These are phyloP conservation scores for Sus cebifrons DNA, from an alignment of 2,797 vertebrate species.

Conservation along the genomic window DNA sequence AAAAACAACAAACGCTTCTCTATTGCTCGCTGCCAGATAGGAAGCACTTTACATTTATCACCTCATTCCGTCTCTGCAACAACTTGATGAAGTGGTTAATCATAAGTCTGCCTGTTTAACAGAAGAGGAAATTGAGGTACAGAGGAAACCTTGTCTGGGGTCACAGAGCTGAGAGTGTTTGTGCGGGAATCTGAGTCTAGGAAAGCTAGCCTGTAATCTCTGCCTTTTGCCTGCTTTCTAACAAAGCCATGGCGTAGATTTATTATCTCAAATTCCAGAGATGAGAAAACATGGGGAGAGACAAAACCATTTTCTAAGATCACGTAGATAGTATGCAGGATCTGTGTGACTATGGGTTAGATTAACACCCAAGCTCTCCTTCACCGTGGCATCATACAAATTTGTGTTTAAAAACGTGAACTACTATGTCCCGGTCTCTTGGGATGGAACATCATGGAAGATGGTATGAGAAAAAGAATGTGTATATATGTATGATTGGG, in stretches of 20 bases:
- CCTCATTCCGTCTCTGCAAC: neutral
- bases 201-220: neutral
- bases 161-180: neutral
- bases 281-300: neutral
- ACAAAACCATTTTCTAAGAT: slow-evolving; percentile 16
- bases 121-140: neutral
- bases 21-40: neutral
- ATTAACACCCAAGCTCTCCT: neutral
- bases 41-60: neutral
- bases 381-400: neutral
- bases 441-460: no score
- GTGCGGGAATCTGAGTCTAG: neutral
- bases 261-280: neutral
- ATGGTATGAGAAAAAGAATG: no score
- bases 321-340: neutral
- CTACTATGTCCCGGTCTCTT: no score
- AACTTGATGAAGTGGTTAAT: neutral
- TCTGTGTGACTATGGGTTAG: neutral
- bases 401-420: neutral
- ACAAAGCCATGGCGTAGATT: neutral
- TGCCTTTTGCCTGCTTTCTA: neutral
- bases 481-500: no score
- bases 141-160: neutral
- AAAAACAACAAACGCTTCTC: neutral
- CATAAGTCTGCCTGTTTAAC: slow-evolving; percentile 1